Evolutionary conservation across 2,113 vertebrate species (phyloP), one percentile per base, ranked within the genome.

Genomic region (Lynx canadensis): DNA sequence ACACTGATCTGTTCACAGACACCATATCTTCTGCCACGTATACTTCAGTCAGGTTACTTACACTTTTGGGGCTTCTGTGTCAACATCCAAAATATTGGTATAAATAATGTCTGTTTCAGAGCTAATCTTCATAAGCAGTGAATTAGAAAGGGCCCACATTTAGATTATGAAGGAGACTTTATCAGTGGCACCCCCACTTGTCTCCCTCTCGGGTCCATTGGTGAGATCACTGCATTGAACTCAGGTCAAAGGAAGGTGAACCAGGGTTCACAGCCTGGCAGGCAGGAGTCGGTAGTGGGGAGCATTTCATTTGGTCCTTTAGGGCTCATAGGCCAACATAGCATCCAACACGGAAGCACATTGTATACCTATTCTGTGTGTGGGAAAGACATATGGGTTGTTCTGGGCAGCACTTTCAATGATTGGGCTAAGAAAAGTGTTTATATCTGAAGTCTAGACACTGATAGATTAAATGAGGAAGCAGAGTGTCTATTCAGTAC

Each of bases 171-270:
- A 73, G 25, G 65, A 33, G 25, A 73, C 45, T 36, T 68, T 66
- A 4, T 1, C 6, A 55, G n/a, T 41, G 29, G 1, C 0, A 3
- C 0, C 3, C 10, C 2, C 31, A 63, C 9, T 31, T 7, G 1
- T n/a, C 15, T 81, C 50, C 19, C n/a, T 66, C 8, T 89, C 63
- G 29, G 4, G 4, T 45, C 79, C 4, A 0, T 27, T n/a, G 13
- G 25, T 14, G 13, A 90, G 4, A 78, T 27, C 23, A 25, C 10
- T 48, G 7, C 18, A 19, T 16, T 18, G 45, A 31, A 19, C 21
- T 79, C 31, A 5, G 0, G 5, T 29, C 48, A 65, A 2, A 45
- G 10, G 25, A 48, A 9, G 5, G 14, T 15, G 19, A 2, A 7
- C 1, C 3, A 12, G 19, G 5, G 38, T 16, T 50, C 50, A 48